Percentiles rank a stretch among this genome's conserved stretches.
These are phyloP conservation scores for Bombus impatiens DNA, from an alignment of 1,140 invertebrate species.

Conservation along the genomic window DNA sequence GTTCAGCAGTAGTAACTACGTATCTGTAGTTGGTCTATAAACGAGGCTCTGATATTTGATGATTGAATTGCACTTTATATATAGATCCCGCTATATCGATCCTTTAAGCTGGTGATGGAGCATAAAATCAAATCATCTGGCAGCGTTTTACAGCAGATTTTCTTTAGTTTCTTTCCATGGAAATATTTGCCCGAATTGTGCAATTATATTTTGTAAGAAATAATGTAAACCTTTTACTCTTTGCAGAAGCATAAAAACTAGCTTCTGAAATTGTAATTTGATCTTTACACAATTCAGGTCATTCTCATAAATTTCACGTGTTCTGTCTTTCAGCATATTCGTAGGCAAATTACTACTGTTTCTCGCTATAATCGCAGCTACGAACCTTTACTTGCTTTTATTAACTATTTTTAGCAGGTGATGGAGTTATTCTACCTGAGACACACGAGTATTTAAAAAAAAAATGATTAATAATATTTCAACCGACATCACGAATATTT, in stretches of 20 bases:
- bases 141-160: constrained; percentile 22
- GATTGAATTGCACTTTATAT: constrained; percentile 24
- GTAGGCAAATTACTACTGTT: constrained; percentile 41
- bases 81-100: constrained; percentile 37
- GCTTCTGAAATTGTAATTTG: background rate
- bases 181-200: constrained; percentile 28
- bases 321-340: constrained; percentile 65
- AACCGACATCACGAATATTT: background rate
- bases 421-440: constrained; percentile 48
- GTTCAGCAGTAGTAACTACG: background rate
- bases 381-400: constrained; percentile 48
- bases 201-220: background rate
- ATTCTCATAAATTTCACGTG: constrained; percentile 13
- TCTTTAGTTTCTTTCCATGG: constrained; percentile 5
- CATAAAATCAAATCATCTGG: constrained; percentile 28
- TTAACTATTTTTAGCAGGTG: constrained; percentile 69
- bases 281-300: background rate
- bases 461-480: background rate
- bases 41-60: constrained; percentile 26
- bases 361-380: constrained; percentile 40
- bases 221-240: background rate
- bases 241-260: background rate
- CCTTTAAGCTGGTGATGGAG: constrained; percentile 58
- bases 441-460: background rate
- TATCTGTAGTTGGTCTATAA: background rate